Base-by-base conservation (phyloP, 2,113 vertebrate genomes). In the Lophochroa leadbeateri region DNA sequence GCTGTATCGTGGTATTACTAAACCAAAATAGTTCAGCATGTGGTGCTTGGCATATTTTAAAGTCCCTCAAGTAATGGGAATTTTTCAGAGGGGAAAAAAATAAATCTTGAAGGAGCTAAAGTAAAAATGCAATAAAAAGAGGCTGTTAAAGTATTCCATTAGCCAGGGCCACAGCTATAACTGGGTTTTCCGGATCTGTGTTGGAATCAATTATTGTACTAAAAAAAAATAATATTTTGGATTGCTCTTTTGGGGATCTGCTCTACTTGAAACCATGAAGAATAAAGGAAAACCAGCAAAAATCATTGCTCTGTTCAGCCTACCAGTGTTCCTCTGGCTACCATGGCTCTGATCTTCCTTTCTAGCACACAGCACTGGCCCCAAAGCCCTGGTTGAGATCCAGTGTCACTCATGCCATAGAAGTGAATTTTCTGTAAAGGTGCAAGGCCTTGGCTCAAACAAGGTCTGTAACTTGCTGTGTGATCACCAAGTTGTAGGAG, bases 31-130 rank as follows among this genome's bases (percentile, higher is more conserved):
- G 64, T 79, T 91, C 41, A 47, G 28, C 28, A 6, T 80, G 14
- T 49, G 63, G 11, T 49, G 63, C 29, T 49, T 95, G 68, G 29
- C 14, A 5, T 94, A 60, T 68, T 93, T 92, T 64, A 68, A 93
- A 81, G 14, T 14, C 13, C 12, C 23, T 69, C 33, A 33, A 70
- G 37, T 69, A 77, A 31, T 44, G 13, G 44, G 46, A 50, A 11
- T 43, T 60, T 71, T 83, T 83, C 8, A 4, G 53, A 20, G 57
- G 20, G 4, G 9, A 11, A 6, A 12, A 2, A 13, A 50, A 8
- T 23, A 12, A 61, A 57, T 74, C 35, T 75, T 39, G 31, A 58
- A 69, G 18, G 9, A 75, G 16, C 8, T 63, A 7, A 63, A 50
- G 29, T 90, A 41, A 49, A 83, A 91, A 29, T 52, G 33, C 37